Evolutionary conservation across 2,888 invertebrate genomes (phyloP).

Genomic region (Pristionchus mayeri): DNA sequence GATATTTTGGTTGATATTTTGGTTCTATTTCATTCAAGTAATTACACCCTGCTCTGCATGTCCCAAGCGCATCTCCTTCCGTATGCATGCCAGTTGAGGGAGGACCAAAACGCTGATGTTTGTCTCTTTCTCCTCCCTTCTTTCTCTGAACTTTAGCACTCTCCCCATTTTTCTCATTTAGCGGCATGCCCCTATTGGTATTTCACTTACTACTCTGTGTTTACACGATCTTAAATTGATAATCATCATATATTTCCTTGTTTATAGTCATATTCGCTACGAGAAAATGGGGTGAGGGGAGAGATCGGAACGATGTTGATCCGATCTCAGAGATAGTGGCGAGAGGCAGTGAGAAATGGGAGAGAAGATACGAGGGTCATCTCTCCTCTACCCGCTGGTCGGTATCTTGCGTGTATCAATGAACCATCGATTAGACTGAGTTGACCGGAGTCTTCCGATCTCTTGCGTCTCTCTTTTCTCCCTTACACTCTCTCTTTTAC

Average conservation of each 20-base stretch:
- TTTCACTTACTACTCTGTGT: too few species aligned
- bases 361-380: neutral
- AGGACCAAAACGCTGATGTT: neutral
- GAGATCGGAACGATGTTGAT: neutral
- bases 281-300: neutral
- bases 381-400: neutral
- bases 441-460: neutral
- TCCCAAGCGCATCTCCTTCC: neutral
- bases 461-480: neutral
- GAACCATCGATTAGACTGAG: constrained; percentile 42
- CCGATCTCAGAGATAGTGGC: constrained; percentile 10
- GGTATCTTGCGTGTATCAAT: constrained; percentile 35
- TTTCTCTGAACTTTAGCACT: too few species aligned
- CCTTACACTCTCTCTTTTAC: neutral
- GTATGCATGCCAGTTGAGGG: neutral
- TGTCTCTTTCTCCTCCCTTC: neutral
- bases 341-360: neutral
- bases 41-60: too few species aligned
- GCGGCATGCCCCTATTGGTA: too few species aligned
- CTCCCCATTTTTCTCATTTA: too few species aligned
- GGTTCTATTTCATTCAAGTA: too few species aligned
- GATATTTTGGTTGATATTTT: too few species aligned
- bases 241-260: too few species aligned
- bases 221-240: too few species aligned
- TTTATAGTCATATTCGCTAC: too few species aligned